A percentile compares a stretch with the other conserved stretches of the same genome.
Conservation (phyloP, 2,113 vertebrate species). For the Solenodon paradoxus region DNA sequence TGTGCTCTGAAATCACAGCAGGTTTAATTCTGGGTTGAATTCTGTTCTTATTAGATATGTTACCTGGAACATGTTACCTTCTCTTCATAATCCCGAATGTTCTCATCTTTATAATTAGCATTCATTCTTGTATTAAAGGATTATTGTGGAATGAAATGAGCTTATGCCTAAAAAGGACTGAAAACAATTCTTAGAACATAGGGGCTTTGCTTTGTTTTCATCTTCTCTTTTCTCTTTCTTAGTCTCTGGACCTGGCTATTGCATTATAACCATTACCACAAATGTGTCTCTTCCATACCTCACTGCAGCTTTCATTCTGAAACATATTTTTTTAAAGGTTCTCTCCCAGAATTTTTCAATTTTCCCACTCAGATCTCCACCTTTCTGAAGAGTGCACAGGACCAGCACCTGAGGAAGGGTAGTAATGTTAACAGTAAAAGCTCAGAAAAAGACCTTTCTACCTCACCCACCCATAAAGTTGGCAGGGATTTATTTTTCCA, state of each 20-base stretch:
- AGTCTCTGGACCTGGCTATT: not conserved
- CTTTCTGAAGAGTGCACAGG: not conserved
- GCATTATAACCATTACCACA: not conserved
- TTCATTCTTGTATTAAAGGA: not conserved
- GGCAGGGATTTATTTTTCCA: not conserved
- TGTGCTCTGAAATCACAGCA: not conserved
- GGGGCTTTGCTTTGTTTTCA: not conserved
- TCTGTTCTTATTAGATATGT: not conserved
- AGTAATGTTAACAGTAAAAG: not conserved
- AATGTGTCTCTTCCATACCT: not conserved
- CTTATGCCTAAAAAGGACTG: not conserved
- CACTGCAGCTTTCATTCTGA: not conserved
- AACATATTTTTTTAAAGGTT: not conserved
- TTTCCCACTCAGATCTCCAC: not conserved
- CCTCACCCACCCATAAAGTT: fast-evolving
- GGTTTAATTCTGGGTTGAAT: not conserved
- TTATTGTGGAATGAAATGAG: not conserved
- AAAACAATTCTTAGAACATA: not conserved
- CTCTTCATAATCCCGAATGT: not conserved
- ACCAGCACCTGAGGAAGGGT: not conserved
- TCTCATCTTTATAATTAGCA: not conserved
- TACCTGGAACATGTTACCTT: not conserved
- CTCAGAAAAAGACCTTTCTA: not conserved
- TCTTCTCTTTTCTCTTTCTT: not conserved
- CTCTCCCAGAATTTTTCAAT: not conserved